A percentile compares a stretch with the other conserved stretches of the same genome.
phyloP scores from a whole-genome alignment of 2,797 vertebrate species.

The Erethizon dorsatum region DNA sequence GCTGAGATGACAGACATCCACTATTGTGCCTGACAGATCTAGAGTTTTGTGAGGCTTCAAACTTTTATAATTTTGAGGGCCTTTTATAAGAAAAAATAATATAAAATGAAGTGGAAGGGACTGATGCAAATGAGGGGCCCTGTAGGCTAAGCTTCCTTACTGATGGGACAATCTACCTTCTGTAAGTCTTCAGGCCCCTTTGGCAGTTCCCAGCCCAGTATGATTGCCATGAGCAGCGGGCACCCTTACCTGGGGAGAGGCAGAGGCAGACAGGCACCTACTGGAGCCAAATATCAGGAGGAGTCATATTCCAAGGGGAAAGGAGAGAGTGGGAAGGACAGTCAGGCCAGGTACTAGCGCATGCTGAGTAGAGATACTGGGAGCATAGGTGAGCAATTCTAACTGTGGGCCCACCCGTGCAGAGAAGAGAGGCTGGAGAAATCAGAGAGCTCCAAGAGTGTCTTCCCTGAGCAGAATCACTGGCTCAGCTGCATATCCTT shows the following conservation, averaged over 20 bases:
- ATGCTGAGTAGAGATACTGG: neutral
- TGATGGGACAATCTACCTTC: neutral
- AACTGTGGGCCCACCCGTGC: neutral
- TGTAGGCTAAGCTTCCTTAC: neutral
- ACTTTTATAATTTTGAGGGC: neutral
- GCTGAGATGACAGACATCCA: neutral
- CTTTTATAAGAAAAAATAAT: constrained; percentile 29
- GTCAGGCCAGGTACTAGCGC: neutral
- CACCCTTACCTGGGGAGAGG: neutral
- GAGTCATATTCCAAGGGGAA: neutral
- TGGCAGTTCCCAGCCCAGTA: neutral
- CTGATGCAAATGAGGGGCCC: neutral
- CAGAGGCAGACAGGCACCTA: neutral
- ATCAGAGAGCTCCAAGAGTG: neutral
- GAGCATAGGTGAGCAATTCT: neutral
- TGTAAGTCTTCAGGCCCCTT: neutral
- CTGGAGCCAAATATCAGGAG: neutral
- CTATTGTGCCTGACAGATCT: neutral
- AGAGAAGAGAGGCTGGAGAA: neutral
- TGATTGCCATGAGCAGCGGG: neutral
- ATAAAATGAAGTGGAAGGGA: neutral
- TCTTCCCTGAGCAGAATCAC: neutral
- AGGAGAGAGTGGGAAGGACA: neutral
- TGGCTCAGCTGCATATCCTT: neutral
- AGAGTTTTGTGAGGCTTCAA: neutral